Evolutionary conservation across 1,140 invertebrate species (phyloP).

Genomic region (Lordiphosa clarofinis): DNA sequence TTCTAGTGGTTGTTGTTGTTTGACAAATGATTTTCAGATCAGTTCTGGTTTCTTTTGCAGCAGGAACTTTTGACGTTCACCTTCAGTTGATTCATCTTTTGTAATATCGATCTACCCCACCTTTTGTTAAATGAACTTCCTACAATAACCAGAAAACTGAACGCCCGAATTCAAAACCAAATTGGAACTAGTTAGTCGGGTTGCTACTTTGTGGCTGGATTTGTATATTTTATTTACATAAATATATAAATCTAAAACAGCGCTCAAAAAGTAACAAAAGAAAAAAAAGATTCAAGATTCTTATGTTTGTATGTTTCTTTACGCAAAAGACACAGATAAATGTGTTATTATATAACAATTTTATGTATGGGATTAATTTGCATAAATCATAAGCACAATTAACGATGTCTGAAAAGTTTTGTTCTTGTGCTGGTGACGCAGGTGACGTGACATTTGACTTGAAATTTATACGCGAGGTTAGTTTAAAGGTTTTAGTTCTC

Average conservation of each 20-base stretch:
- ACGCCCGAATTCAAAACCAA: slow-evolving; percentile 8
- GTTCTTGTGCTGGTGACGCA: slow-evolving; percentile 61
- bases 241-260: slow-evolving; percentile 41
- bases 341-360: slow-evolving; percentile 16
- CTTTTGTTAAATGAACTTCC: slow-evolving; percentile 9
- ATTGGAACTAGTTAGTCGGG: slow-evolving; percentile 44
- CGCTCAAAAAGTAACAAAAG: slow-evolving; percentile 16
- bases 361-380: slow-evolving; percentile 54
- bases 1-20: no score
- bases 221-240: slow-evolving; percentile 32
- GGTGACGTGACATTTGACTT: slow-evolving; percentile 60
- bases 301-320: neutral
- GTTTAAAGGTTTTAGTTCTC: no score
- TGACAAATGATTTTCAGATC: no score
- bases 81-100: neutral
- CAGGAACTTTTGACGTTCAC: neutral
- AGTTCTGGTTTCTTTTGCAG: no score
- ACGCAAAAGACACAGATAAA: slow-evolving; percentile 33
- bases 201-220: slow-evolving; percentile 26
- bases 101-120: slow-evolving; percentile 3
- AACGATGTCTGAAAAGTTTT: slow-evolving; percentile 51
- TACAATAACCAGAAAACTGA: neutral
- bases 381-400: slow-evolving; percentile 77
- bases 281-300: slow-evolving; percentile 15
- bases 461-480: slow-evolving; percentile 27